phyloP scores from a whole-genome alignment of 2,888 invertebrate genomes.

The Mythimna ferrago region DNA sequence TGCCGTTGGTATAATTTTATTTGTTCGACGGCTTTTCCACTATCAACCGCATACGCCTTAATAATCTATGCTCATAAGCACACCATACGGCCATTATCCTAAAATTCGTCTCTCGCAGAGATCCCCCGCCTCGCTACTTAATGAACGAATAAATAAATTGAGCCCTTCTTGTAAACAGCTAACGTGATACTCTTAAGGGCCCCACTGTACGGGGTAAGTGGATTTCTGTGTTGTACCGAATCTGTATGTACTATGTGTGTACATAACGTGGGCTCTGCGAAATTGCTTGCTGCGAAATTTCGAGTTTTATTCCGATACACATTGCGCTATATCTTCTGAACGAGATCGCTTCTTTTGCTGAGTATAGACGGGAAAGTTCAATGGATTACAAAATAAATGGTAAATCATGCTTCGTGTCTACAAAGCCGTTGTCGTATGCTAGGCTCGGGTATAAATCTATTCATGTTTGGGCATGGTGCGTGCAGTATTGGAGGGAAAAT shows the following conservation, averaged over 20 bases:
- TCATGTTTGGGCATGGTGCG: constrained; percentile 67
- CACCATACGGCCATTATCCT: constrained; percentile 83
- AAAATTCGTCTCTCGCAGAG: constrained; percentile 87
- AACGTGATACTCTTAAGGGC: constrained; percentile 82
- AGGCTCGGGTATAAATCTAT: constrained; percentile 64
- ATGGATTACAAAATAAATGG: constrained; percentile 52
- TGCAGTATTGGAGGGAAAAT: constrained; percentile 64
- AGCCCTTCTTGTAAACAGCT: constrained; percentile 87
- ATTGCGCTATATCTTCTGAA: constrained; percentile 39
- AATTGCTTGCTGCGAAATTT: constrained; percentile 57
- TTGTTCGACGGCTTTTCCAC: constrained; percentile 61
- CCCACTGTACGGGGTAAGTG: constrained; percentile 90
- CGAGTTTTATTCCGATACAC: constrained; percentile 56
- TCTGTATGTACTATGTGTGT: constrained; percentile 78
- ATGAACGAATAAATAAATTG: constrained; percentile 90
- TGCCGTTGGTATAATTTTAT: constrained; percentile 60
- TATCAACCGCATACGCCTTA: constrained; percentile 66
- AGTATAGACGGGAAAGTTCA: constrained; percentile 38
- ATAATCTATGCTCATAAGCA: constrained; percentile 72
- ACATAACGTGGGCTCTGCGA: constrained; percentile 76
- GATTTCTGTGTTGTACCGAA: constrained; percentile 89
- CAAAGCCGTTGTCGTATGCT: constrained; percentile 31
- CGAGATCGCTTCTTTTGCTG: constrained; percentile 26
- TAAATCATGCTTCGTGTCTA: constrained; percentile 36
- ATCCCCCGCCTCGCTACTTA: constrained; percentile 85